Conservation (phyloP, 2,888 invertebrate species). For the Dryomyza anilis region DNA sequence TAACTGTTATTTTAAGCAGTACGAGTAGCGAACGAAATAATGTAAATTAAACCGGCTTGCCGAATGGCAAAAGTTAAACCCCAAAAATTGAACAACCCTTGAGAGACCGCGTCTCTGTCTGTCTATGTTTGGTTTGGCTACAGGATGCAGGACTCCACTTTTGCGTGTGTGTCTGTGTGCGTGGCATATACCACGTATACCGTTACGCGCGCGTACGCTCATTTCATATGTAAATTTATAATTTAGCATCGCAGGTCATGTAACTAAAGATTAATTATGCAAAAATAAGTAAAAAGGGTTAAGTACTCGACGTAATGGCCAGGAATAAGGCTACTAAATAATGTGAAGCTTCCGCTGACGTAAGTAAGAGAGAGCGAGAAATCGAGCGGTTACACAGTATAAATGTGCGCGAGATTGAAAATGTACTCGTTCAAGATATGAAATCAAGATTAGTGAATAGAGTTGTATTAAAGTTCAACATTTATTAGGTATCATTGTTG, state of each 20-base stretch:
- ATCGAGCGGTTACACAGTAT: too few species aligned
- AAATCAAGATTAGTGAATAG: too few species aligned
- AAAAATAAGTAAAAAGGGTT: too few species aligned
- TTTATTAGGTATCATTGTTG: too few species aligned
- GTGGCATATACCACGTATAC: slow-evolving; percentile 1
- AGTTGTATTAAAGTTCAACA: too few species aligned
- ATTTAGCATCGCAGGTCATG: slow-evolving; percentile 35
- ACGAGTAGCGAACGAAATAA: background rate
- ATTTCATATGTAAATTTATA: slow-evolving; percentile 32
- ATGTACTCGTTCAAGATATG: too few species aligned
- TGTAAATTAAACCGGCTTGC: slow-evolving; percentile 9
- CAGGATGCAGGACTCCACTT: background rate
- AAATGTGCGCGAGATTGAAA: too few species aligned
- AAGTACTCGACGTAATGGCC: too few species aligned
- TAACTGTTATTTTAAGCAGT: slow-evolving; percentile 19
- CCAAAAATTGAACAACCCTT: slow-evolving; percentile 26
- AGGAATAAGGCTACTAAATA: too few species aligned
- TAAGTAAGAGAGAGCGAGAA: too few species aligned
- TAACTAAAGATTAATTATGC: slow-evolving; percentile 35
- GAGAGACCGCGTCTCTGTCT: background rate
- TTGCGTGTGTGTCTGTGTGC: background rate
- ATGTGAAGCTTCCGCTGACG: too few species aligned
- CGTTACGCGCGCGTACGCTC: slow-evolving; percentile 14
- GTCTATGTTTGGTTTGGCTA: background rate
- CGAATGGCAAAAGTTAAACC: slow-evolving; percentile 24